These are phyloP conservation scores for Bubo scandiacus DNA, from an alignment of 2,113 vertebrate species.

Conservation along the genomic window DNA sequence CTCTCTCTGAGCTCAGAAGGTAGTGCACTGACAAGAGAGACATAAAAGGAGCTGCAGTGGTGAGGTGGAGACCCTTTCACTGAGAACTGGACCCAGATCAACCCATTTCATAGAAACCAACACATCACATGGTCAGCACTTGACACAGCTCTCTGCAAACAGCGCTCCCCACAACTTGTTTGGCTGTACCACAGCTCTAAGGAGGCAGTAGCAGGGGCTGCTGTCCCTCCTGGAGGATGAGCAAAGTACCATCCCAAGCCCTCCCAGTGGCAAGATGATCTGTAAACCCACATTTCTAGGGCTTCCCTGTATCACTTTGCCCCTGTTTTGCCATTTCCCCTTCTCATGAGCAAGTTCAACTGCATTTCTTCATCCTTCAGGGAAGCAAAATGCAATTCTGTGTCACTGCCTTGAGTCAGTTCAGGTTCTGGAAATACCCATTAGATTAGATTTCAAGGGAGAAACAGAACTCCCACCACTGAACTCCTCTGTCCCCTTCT, in stretches of 20 bases:
- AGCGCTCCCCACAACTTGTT: neutral
- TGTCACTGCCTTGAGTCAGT: neutral
- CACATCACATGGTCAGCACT: neutral
- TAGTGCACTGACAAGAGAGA: neutral
- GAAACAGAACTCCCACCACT: neutral
- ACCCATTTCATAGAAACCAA: neutral
- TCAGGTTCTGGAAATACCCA: neutral
- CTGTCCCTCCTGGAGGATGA: neutral
- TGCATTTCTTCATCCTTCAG: neutral
- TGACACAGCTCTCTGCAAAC: neutral
- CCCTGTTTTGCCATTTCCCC: neutral
- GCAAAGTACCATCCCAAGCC: neutral
- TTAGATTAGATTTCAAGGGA: neutral
- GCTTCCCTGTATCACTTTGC: neutral
- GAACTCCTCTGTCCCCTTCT: neutral
- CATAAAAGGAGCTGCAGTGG: neutral
- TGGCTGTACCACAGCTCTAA: neutral
- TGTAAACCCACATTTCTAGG: neutral
- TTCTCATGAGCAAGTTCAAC: neutral
- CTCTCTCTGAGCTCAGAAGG: neutral
- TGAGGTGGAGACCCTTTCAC: neutral
- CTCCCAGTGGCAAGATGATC: neutral
- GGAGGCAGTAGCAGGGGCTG: neutral
- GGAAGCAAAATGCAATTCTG: neutral
- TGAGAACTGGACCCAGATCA: neutral